Evolutionary conservation across 2,113 vertebrate species (phyloP).

Genomic region (Neopipo cinnamomea): DNA sequence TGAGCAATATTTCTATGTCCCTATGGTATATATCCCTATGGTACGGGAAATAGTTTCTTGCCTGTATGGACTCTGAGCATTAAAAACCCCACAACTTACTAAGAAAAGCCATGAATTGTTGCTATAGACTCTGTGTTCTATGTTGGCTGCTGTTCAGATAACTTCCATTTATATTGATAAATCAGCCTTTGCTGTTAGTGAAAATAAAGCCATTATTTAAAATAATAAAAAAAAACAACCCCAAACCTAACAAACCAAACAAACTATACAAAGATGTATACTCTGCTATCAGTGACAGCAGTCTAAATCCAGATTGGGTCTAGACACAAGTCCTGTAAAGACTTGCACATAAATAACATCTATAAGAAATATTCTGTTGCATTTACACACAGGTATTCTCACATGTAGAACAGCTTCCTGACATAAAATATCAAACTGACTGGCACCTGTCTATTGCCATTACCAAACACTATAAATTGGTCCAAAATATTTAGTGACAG

Average conservation of each 20-base stretch:
- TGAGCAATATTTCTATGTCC: neutral
- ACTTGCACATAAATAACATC: neutral
- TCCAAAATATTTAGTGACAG: neutral
- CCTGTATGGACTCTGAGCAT: neutral
- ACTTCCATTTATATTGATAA: neutral
- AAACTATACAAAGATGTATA: neutral
- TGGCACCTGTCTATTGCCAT: neutral
- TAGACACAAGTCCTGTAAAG: neutral
- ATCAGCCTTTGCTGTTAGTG: neutral
- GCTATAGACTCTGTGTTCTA: neutral
- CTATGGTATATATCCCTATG: too few species aligned
- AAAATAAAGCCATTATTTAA: neutral
- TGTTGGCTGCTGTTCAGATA: neutral
- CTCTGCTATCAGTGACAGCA: neutral
- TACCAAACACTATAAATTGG: neutral
- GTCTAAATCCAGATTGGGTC: neutral
- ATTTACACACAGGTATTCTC: neutral
- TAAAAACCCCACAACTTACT: neutral
- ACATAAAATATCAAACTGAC: neutral
- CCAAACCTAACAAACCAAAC: neutral
- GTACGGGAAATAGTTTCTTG: neutral
- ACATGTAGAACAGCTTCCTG: neutral
- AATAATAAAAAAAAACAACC: too few species aligned
- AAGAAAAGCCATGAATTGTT: neutral
- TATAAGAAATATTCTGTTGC: neutral